phyloP scores from a whole-genome alignment of 2,797 vertebrate genomes.

The Notamacropus eugenii region DNA sequence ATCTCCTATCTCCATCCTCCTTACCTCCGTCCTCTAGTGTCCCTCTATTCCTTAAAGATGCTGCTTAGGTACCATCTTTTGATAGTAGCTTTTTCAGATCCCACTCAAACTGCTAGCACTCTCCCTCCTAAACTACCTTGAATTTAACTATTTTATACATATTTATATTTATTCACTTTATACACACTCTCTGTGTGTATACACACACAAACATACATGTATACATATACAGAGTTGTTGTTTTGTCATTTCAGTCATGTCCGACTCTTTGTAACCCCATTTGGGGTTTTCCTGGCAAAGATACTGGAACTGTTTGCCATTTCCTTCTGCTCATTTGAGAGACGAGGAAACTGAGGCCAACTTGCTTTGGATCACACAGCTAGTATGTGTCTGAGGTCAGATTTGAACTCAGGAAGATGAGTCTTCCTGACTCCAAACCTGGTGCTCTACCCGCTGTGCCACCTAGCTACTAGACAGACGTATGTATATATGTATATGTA shows the following conservation, averaged over 20 bases:
- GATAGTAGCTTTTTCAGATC: neutral
- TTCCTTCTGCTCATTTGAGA: neutral
- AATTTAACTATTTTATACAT: neutral
- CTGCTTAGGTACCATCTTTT: neutral
- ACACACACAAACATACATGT: neutral
- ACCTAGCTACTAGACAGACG: neutral
- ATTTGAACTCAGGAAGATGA: neutral
- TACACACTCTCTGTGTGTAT: no score
- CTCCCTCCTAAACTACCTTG: neutral
- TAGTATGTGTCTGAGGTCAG: neutral
- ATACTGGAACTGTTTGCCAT: neutral
- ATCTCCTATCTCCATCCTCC: no score
- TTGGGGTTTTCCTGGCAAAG: neutral
- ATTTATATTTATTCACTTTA: neutral
- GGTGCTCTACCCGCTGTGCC: neutral
- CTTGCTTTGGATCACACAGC: neutral
- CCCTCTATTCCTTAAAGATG: no score
- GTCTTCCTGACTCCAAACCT: neutral
- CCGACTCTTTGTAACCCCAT: neutral
- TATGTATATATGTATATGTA: neutral
- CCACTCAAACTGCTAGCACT: neutral
- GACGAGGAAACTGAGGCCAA: neutral
- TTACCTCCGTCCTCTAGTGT: no score
- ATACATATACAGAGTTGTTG: neutral
- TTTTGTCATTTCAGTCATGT: neutral